These are phyloP conservation scores for Scalopus aquaticus DNA, from an alignment of 2,113 vertebrate genomes.

Conservation along the genomic window DNA sequence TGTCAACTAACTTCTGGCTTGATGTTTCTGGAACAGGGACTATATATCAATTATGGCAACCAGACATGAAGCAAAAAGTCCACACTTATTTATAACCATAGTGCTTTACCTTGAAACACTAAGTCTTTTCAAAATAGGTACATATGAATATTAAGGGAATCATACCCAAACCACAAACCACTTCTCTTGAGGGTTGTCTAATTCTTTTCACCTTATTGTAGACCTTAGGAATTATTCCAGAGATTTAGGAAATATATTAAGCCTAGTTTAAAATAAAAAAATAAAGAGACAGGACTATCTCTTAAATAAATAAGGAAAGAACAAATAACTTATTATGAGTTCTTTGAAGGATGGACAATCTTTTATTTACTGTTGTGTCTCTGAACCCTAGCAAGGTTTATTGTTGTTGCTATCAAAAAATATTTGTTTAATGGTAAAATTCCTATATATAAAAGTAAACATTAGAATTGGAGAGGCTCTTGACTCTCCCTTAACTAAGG, in stretches of 20 bases:
- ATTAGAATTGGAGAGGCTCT: not conserved
- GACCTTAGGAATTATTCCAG: not conserved
- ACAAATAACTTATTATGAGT: not conserved
- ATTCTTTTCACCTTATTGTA: slow-evolving; percentile 5
- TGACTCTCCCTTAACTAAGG: not conserved
- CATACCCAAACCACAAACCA: not conserved
- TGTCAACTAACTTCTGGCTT: slow-evolving; percentile 25
- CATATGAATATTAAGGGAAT: not conserved
- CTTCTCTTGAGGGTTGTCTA: not conserved
- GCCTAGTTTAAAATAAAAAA: slow-evolving; percentile 24
- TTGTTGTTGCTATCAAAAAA: slow-evolving; percentile 25
- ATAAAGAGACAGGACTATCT: not conserved
- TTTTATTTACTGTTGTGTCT: not conserved
- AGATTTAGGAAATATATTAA: not conserved
- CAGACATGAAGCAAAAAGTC: not conserved
- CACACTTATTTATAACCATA: not conserved
- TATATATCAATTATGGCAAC: not conserved
- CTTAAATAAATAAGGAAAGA: slow-evolving; percentile 36
- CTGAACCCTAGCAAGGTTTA: not conserved
- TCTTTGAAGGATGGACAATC: not conserved
- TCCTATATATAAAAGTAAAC: slow-evolving; percentile 28
- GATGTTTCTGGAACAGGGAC: not conserved
- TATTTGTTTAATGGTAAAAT: slow-evolving; percentile 16
- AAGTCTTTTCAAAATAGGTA: slow-evolving; percentile 16
- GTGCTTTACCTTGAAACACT: slow-evolving; percentile 26